Base-by-base conservation (phyloP, 35 echinoderm and acorn worm species). In the Lytechinus pictus region DNA sequence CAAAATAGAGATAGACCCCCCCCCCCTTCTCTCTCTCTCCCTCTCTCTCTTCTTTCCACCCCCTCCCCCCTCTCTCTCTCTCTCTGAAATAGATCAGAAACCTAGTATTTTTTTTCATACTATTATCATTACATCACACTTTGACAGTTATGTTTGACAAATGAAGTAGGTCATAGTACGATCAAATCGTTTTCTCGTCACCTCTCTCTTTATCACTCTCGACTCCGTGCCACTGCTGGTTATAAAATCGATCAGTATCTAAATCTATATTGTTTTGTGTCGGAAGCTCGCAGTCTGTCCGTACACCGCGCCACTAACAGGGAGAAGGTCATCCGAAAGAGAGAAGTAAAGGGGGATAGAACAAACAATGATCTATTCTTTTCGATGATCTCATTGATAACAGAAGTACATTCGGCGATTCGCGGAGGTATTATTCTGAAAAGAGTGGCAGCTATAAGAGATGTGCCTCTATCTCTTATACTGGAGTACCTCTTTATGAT, bases 361-460 rank as follows among this genome's bases (percentile, higher is more conserved):
- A 79, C 66, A 79, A 79, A 79, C n/a, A 79, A 79, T 79, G 66
- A 79, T 79, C 66, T 79, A 79, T 79, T 79, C 66, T 79, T 79
- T 10, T 6, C 16, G 66, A n/a, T 79, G n/a, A 79, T 79, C 66
- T 79, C 19, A 79, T 79, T 79, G 66, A 71, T 71, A 71, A 71
- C 24, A 71, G 61, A 79, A 24, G 16, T 79, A 79, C 66, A 14
- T 79, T 79, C 19, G 6, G 66, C 66, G 66, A 14, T 79, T 79
- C 66, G 66, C 12, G 19, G 66, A 79, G 66, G 19, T 79, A 79
- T 79, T 71, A 71, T 71, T 79, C 19, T 79, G 66, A 24, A 79
- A 79, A 16, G 66, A 79, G 19, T 79, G 66, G 66, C 19, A 79
- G 66, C 6, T 79, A 24, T 13, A 21, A 72, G 61, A 72, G 61